These are phyloP conservation scores for Ostrea denselamellosa DNA, from an alignment of 1,140 invertebrate species.

Conservation along the genomic window DNA sequence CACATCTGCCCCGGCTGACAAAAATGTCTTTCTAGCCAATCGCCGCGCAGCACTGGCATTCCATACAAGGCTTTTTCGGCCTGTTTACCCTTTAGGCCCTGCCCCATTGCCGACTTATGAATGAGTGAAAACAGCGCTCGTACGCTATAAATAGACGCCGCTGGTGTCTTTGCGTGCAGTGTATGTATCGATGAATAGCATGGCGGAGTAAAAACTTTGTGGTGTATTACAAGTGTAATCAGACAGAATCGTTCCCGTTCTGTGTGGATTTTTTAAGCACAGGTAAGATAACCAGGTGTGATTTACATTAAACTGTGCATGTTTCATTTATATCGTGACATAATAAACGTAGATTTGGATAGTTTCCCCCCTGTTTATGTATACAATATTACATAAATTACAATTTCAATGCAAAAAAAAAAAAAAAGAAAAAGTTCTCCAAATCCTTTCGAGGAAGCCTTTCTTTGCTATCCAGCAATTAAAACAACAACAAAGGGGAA, in stretches of 20 bases:
- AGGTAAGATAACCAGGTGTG: conserved; percentile 22
- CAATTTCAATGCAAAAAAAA: no score
- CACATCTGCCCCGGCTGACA: background rate
- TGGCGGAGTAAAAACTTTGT: background rate
- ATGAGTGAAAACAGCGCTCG: conserved; percentile 24
- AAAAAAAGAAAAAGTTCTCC: no score
- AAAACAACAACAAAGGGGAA: no score
- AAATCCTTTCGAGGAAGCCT: no score
- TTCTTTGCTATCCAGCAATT: no score
- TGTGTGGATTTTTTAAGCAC: conserved; percentile 1
- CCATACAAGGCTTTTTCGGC: conserved; percentile 30
- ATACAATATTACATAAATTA: no score
- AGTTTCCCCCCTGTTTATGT: no score
- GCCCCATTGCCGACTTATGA: conserved; percentile 26
- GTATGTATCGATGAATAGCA: conserved; percentile 18
- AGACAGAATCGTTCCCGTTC: background rate
- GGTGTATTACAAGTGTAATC: conserved; percentile 24
- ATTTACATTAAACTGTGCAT: background rate
- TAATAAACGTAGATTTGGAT: no score
- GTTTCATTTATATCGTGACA: no score
- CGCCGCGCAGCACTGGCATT: background rate
- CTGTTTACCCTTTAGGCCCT: conserved; percentile 22
- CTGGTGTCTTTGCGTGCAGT: conserved; percentile 12
- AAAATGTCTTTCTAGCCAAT: conserved; percentile 19
- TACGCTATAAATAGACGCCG: conserved; percentile 30